A percentile compares a stretch with the other conserved stretches of the same genome.
These are phyloP conservation scores for Aspidiotus rigidus DNA, from an alignment of 2,888 invertebrate species.

Conservation along the genomic window DNA sequence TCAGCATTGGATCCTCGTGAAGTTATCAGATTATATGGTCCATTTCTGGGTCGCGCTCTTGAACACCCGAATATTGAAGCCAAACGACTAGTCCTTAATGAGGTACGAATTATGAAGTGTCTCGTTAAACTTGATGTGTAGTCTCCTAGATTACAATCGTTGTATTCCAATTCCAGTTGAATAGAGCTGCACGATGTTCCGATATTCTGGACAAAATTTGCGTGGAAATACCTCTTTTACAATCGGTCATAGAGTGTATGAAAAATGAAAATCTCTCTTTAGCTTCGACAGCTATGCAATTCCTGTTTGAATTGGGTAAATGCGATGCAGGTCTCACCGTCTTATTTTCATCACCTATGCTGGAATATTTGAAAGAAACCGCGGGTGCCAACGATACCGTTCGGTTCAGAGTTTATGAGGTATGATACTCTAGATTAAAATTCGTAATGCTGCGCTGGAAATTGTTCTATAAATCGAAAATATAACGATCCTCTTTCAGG, in stretches of 20 bases:
- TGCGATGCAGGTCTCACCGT: conserved; percentile 5
- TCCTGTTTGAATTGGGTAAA: conserved; percentile 17
- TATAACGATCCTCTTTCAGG: neutral
- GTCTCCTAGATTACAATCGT: neutral
- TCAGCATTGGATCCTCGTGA: conserved; percentile 54
- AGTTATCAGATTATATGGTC: conserved; percentile 52
- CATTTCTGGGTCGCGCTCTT: conserved; percentile 46
- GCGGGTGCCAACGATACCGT: conserved; percentile 51
- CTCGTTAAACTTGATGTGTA: neutral
- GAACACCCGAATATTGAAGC: conserved; percentile 48
- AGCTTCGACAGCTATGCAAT: conserved; percentile 12
- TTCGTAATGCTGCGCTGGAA: no score
- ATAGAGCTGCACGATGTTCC: conserved; percentile 13
- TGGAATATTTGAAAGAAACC: conserved; percentile 51
- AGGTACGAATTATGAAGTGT: conserved; percentile 1
- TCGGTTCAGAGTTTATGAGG: conserved; percentile 62
- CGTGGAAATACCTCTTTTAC: conserved; percentile 15
- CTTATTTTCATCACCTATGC: conserved; percentile 47
- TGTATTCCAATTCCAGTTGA: conserved; percentile 7
- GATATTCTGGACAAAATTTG: conserved; percentile 12
- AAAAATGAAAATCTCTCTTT: conserved; percentile 20
- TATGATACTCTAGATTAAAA: conserved; percentile 39
- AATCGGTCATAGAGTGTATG: conserved; percentile 20
- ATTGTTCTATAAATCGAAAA: no score
- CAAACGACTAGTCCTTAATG: conserved; percentile 18